These are phyloP conservation scores for Elaphurus davidianus DNA, from an alignment of 2,113 vertebrate genomes.

Conservation along the genomic window DNA sequence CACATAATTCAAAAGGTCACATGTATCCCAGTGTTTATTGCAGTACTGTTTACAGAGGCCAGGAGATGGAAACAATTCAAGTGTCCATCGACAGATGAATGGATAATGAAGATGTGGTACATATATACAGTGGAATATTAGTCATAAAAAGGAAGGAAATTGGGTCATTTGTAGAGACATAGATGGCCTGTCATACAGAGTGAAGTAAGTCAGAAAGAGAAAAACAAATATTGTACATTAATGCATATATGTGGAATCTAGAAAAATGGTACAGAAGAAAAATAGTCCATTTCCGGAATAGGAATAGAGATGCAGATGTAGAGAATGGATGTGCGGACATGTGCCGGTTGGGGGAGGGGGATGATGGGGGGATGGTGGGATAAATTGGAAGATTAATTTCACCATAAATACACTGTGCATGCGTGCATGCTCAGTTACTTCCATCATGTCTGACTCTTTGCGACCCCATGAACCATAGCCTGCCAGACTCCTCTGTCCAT, in stretches of 20 bases:
- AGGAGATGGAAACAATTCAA: neutral
- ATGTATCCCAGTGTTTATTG: neutral
- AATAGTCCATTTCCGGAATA: neutral
- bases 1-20: neutral
- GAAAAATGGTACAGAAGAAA: neutral
- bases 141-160: neutral
- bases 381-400: neutral
- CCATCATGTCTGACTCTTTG: neutral
- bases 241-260: neutral
- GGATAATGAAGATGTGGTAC: neutral
- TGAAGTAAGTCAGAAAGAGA: neutral
- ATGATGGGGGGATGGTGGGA: neutral
- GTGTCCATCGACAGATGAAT: neutral
- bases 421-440: neutral
- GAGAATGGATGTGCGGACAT: neutral
- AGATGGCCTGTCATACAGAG: neutral
- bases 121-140: neutral
- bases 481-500: neutral
- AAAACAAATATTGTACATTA: neutral
- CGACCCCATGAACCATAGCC: neutral
- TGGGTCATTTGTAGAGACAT: neutral
- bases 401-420: neutral
- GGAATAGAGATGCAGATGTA: neutral
- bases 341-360: neutral
- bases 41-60: neutral